Base-by-base conservation (phyloP, 2,888 invertebrate genomes). In the Eilema caniola region DNA sequence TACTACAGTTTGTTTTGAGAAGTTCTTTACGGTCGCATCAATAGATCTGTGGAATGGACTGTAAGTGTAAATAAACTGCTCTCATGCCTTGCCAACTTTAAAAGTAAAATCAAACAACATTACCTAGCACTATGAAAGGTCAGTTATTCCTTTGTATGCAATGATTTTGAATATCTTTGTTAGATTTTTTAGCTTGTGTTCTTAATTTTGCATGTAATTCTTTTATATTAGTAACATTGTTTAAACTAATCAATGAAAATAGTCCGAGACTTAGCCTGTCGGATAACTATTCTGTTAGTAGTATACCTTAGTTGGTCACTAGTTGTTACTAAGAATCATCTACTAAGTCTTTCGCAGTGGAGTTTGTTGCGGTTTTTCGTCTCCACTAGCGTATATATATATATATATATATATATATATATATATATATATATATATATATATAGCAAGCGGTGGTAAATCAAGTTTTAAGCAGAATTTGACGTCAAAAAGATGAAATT, bases 191-290 rank as follows among this genome's bases (percentile, higher is more conserved):
- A 41, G 47, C 53, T 20, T 0, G 3, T 53, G n/a, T 53, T 53
- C n/a, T n/a, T 53, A 8, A 53, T 53, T 53, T 53, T 53, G 53
- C 53, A 53, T 53, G 53, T 53, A 53, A 53, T 53, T 53, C 53
- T 53, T 53, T 53, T 53, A 53, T 53, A 53, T 53, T 53, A n/a
- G 53, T n/a, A n/a, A 53, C 53, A 53, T n/a, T 53, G 47, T 20
- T 53, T 53, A n/a, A n/a, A n/a, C 8, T 53, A 53, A 53, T 47
- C 8, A 47, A 53, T 8, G 20, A 4, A 53, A 53, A 20, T 10
- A 53, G 11, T 53, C 5, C 3, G 53, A n/a, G n/a, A 10, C 10
- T n/a, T 8, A 10, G 20, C 16, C 28, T 5, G n/a, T n/a, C 10
- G n/a, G 20, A 8, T 10, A 2, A 20, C 2, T 37, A 5, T 37